Percentiles rank a stretch among this genome's conserved stretches.
These are phyloP conservation scores for Semnopithecus entellus DNA, from an alignment of 2,113 vertebrate genomes.

Conservation along the genomic window DNA sequence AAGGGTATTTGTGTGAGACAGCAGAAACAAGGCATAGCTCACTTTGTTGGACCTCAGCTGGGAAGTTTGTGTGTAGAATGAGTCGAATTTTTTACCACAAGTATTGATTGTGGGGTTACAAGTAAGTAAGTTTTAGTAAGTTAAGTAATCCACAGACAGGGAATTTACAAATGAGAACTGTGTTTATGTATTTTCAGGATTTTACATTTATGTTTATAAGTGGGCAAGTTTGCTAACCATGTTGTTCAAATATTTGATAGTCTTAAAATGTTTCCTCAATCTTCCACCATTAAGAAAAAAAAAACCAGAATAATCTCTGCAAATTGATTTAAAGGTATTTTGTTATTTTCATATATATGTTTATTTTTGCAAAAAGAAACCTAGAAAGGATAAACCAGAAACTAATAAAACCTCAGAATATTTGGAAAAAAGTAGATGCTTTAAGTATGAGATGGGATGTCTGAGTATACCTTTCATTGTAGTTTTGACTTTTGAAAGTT, in stretches of 20 bases:
- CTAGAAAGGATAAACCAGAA: background rate
- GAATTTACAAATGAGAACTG: background rate
- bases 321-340: background rate
- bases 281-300: background rate
- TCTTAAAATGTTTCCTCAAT: background rate
- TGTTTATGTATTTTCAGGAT: background rate
- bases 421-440: background rate
- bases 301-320: background rate
- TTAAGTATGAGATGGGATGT: background rate
- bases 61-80: background rate
- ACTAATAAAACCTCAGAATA: background rate
- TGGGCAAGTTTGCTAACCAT: background rate
- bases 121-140: background rate
- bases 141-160: background rate
- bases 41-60: background rate
- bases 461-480: background rate
- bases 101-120: background rate
- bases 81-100: background rate
- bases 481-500: background rate
- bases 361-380: background rate
- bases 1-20: background rate
- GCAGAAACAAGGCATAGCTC: background rate
- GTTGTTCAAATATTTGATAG: background rate
- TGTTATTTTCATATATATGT: background rate
- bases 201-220: background rate